Evolutionary conservation across 2,113 vertebrate genomes (phyloP).

Genomic region (Bettongia penicillata): DNA sequence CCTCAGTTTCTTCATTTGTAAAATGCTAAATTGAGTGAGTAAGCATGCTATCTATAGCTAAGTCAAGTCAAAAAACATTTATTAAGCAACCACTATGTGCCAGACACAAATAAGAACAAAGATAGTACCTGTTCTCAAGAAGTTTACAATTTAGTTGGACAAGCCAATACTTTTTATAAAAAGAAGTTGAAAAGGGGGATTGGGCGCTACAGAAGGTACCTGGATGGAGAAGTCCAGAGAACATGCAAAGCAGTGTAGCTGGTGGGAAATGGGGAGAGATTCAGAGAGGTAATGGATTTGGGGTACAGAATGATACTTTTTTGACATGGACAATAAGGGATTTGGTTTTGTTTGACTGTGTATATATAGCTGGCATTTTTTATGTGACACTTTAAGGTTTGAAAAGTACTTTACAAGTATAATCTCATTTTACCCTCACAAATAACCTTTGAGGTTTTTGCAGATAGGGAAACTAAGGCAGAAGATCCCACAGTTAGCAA

Average conservation of each 20-base stretch:
- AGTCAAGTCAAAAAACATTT: background rate
- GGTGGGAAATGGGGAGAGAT: background rate
- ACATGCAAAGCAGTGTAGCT: background rate
- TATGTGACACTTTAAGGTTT: background rate
- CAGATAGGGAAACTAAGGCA: background rate
- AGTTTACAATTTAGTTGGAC: background rate
- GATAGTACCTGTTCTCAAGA: background rate
- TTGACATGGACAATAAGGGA: background rate
- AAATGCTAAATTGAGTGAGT: background rate
- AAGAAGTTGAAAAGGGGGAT: background rate
- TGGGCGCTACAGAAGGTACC: background rate
- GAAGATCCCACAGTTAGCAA: background rate
- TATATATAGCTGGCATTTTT: background rate
- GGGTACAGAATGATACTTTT: background rate
- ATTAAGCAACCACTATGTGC: background rate
- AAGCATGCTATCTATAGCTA: background rate
- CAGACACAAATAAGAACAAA: background rate
- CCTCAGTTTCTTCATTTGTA: slow-evolving; percentile 21
- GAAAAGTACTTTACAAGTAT: background rate
- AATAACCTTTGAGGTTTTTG: background rate
- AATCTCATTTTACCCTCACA: background rate
- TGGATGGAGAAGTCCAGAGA: background rate
- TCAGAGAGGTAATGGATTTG: background rate
- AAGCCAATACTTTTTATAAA: background rate
- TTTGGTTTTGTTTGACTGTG: background rate